Base-by-base conservation (phyloP, 2,797 vertebrate genomes). In the Scarus forsteni region DNA sequence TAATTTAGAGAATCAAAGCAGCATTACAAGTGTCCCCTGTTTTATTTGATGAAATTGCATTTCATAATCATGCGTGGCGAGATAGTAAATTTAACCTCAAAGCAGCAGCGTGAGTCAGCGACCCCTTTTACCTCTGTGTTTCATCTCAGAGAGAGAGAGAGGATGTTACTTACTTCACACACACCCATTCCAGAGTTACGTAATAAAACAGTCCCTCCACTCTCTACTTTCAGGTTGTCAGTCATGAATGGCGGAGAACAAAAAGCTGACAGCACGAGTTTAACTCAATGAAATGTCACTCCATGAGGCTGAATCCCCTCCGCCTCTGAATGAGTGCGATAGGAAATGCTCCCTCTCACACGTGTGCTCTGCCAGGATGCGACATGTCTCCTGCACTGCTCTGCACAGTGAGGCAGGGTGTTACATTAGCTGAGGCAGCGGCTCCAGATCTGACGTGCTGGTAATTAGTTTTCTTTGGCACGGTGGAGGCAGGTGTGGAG, bases 381-480 rank as follows among this genome's bases (percentile, higher is more conserved):
- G 78, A 85, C 73, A 64, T 14, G 67, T 81, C 86, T 65, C 51
- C 49, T n/a, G 75, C 72, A 88, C 88, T 88, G 88, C 92, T 70
- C 48, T 61, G 59, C 70, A 57, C 44, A 44, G 50, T 42, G 18
- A 75, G 83, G 73, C 78, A 43, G 71, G 76, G 82, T 81, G 83
- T 77, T 84, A 88, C 78, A 66, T 78, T 82, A 70, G 81, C 65
- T 51, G 7, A 58, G 74, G 77, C 71, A 19, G 71, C 53, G 72
- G 85, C 77, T 53, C 11, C 36, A 66, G 77, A 83, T 85, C 87
- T 88, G 90, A 91, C 70, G 16, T 78, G 68, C 54, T 59, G 78
- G 87, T 91, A 91, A 93, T 92, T 89, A 87, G 73, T 90, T 93
- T 89, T 87, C 75, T 75, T 75, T 71, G 79, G 66, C 68, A 56